Base-by-base conservation (phyloP, 2,888 invertebrate genomes). In the Dryadula phaetusa region DNA sequence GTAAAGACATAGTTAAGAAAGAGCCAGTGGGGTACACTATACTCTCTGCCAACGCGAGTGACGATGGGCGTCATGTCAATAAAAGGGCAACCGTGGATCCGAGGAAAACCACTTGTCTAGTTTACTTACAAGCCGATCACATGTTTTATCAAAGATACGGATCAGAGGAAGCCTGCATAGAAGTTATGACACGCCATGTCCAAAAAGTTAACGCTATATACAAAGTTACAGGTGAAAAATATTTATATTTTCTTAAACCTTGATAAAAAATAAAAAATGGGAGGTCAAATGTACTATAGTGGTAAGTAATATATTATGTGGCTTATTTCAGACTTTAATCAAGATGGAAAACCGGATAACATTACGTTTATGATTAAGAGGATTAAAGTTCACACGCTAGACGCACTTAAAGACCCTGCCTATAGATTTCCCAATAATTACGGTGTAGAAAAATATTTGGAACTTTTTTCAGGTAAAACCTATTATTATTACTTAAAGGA, bases 371-470 rank as follows among this genome's bases (percentile, higher is more conserved):
- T 98, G 97, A 98, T 98, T 80, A 98, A 98, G 92, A 94, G 98
- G 79, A 97, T 98, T 79, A 98, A 98, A 91, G 97, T 98, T 18
- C 98, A 98, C 90, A 97, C 97, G 67, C 93, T 94, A 79, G 96
- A 97, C 80, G 96, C 98, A 62, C 93, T 97, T 72, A 96, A 96
- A 79, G 97, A 97, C 88, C 96, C 97, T 8, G 94, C 95, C 58
- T 98, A 98, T 90, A 95, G 98, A 76, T 98, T 97, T 88, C 97
- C 97, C 0, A 97, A 97, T 77, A 99, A 99, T 90, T 99, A 99
- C 84, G 99, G 99, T 53, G 99, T 99, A 66, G 99, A 99, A 86
- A 99, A 99, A 93, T 99, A 98, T 92, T 94, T 99, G 73, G 99
- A 99, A 91, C 94, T 99, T 72, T 99, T 99, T 94, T 99, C 99